Conservation (phyloP, 2,113 vertebrate genomes). For the Crotophaga sulcirostris region DNA sequence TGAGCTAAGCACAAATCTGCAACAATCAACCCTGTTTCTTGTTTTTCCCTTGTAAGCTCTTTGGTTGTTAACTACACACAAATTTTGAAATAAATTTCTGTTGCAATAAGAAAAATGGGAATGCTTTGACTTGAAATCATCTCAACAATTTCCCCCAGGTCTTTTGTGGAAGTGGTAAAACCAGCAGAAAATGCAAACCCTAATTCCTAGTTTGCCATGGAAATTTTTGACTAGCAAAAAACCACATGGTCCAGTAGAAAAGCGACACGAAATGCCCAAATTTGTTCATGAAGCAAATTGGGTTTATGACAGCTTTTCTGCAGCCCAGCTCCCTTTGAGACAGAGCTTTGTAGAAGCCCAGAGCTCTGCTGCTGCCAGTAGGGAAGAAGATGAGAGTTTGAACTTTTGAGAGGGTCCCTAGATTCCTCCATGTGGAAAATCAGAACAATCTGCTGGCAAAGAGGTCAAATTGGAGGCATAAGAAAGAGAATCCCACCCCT, state of each 20-base stretch:
- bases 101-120: slow-evolving; percentile 17
- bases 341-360: not conserved
- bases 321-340: not conserved
- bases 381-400: not conserved
- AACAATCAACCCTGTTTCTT: not conserved
- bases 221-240: not conserved
- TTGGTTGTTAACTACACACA: not conserved
- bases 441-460: slow-evolving; percentile 68
- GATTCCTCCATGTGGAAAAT: slow-evolving; percentile 66
- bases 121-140: slow-evolving; percentile 9
- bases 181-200: not conserved
- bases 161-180: not conserved
- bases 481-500: slow-evolving; percentile 53
- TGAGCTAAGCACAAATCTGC: not conserved
- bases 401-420: slow-evolving; percentile 62
- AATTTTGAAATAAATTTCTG: slow-evolving; percentile 34
- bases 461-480: slow-evolving; percentile 62
- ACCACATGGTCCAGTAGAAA: not conserved
- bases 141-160: slow-evolving; percentile 16
- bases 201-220: not conserved
- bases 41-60: not conserved
- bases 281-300: not conserved
- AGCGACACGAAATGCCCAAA: not conserved
- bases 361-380: not conserved
- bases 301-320: not conserved